Evolutionary conservation across 2,888 invertebrate genomes (phyloP), one percentile per base, ranked within the genome.

Genomic region (Caenorhabditis uteleia): DNA sequence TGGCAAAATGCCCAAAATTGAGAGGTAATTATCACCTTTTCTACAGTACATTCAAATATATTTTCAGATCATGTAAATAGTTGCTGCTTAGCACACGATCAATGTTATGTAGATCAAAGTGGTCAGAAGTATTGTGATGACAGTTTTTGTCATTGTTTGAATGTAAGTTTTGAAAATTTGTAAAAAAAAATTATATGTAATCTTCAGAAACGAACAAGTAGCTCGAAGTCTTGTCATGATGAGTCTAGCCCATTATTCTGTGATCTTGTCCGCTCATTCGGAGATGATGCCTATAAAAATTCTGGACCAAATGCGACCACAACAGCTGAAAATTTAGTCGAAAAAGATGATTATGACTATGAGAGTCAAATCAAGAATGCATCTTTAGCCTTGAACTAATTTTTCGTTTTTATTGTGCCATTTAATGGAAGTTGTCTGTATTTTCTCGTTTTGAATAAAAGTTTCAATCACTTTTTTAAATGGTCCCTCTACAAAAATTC

Each of bases 111-210:
- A 5, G 18, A 36, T 36, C 61, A 61, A 18, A 42, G 27, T 21
- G 75, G 75, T 4, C 68, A 60, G 39, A 49, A 69, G 31, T 53
- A 65, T 40, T 75, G 75, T 38, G 73, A 75, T 47, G 73, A 75
- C 48, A 58, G 49, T 21, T 75, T 75, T 50, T 75, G 75, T 39
- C 50, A 56, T 36, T 75, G 75, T 49, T 36, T 74, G 8, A 55
- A 65, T 39, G 74, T 74, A 16, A 34, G 40, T 38, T n/a, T 29
- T 29, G n/a, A n/a, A n/a, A n/a, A n/a, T n/a, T n/a, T n/a, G n/a
- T n/a, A n/a, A n/a, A n/a, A 29, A 34, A 3, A 36, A 26, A 20
- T 29, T 57, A 27, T 27, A 14, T 7, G n/a, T n/a, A n/a, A n/a
- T n/a, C 47, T 62, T 25, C 56, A 68, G 65, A 39, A 44, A 21